Conservation (phyloP, 2,888 invertebrate species). For the Eueremaeus valkanovi region DNA sequence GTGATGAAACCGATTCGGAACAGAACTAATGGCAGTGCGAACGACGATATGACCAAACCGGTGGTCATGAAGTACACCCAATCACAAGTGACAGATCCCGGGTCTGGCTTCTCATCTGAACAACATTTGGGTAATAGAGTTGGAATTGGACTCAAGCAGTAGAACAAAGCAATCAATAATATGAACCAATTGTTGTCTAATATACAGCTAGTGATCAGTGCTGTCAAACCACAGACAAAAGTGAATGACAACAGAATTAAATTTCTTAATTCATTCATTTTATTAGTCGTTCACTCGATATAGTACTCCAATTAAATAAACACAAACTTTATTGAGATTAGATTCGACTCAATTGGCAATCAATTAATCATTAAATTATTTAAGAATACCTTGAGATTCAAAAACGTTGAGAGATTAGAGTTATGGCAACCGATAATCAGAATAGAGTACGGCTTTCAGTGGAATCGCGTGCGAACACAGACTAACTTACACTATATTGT, state of each 20-base stretch:
- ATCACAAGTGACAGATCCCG: conserved; percentile 5
- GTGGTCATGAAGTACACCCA: conserved; percentile 18
- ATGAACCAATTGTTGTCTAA: conserved; percentile 1
- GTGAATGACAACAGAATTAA: conserved; percentile 2
- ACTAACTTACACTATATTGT: too few species aligned
- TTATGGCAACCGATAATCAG: too few species aligned
- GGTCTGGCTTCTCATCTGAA: background rate
- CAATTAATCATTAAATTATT: too few species aligned
- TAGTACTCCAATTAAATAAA: background rate
- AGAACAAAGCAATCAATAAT: background rate
- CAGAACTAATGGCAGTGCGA: background rate
- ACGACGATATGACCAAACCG: conserved; percentile 16
- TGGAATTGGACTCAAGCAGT: conserved; percentile 6
- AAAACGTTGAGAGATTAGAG: too few species aligned
- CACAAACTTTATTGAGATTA: too few species aligned
- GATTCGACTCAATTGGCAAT: too few species aligned
- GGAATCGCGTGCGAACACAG: too few species aligned
- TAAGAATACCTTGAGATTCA: too few species aligned
- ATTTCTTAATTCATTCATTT: conserved; percentile 14
- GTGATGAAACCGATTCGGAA: conserved; percentile 1
- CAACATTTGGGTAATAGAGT: background rate
- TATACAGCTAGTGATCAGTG: background rate
- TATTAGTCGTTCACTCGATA: too few species aligned
- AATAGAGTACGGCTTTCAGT: too few species aligned
- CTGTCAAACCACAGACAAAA: conserved; percentile 4